These are phyloP conservation scores for Eupithecia dodoneata DNA, from an alignment of 2,888 invertebrate genomes.

Conservation along the genomic window DNA sequence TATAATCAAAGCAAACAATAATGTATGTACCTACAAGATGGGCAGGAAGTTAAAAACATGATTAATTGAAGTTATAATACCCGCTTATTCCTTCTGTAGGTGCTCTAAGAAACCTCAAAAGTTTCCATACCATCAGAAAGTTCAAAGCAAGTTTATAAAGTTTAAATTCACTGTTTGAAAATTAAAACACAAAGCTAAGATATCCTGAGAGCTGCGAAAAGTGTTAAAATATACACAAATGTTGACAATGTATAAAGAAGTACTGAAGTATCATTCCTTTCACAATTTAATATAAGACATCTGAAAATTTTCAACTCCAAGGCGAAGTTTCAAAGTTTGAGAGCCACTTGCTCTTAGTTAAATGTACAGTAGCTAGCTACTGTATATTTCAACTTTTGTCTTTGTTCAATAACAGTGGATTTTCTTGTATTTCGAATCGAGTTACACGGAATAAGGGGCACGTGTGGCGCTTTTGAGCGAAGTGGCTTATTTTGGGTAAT, in stretches of 20 bases:
- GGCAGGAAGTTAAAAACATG: not conserved
- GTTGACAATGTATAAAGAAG: conserved; percentile 23
- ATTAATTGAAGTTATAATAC: not conserved
- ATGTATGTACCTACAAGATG: not conserved
- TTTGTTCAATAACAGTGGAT: conserved; percentile 52
- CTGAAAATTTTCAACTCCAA: conserved; percentile 48
- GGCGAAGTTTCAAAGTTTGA: conserved; percentile 53
- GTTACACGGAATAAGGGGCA: conserved; percentile 31
- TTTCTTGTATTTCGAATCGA: conserved; percentile 29
- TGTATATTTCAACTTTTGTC: conserved; percentile 48
- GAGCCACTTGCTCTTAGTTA: conserved; percentile 58
- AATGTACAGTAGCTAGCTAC: conserved; percentile 51
- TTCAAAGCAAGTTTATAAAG: not conserved
- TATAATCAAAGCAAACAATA: not conserved
- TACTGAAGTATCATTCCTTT: conserved; percentile 20
- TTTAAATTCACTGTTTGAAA: not conserved
- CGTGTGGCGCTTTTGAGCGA: conserved; percentile 26
- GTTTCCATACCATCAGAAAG: conserved; percentile 33
- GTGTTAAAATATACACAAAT: conserved; percentile 33
- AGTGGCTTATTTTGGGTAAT: conserved; percentile 19
- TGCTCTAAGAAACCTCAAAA: not conserved
- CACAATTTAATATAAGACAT: conserved; percentile 60
- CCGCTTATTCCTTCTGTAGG: not conserved
- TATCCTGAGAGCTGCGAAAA: conserved; percentile 27
- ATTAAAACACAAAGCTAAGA: conserved; percentile 13